Percentiles rank a stretch among this genome's conserved stretches.
Evolutionary conservation across 2,888 invertebrate genomes (phyloP).

Genomic region (Tetragonisca angustula): DNA sequence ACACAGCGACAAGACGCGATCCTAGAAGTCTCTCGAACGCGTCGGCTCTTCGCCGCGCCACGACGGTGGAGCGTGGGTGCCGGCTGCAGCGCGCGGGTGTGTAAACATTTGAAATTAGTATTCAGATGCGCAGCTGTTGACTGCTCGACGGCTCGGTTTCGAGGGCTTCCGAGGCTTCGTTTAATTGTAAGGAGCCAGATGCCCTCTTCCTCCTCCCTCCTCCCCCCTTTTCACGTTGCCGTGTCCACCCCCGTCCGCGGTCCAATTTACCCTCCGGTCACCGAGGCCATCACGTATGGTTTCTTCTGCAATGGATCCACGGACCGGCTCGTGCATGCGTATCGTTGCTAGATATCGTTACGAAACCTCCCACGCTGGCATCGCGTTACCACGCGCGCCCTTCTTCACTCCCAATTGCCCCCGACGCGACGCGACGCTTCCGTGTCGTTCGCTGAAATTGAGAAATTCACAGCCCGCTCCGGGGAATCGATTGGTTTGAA

Average conservation of each 20-base stretch:
- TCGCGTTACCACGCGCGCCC: conserved; percentile 42
- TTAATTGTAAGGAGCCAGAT: conserved; percentile 83
- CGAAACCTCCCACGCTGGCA: conserved; percentile 12
- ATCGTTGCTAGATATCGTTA: conserved; percentile 28
- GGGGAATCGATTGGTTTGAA: conserved; percentile 7
- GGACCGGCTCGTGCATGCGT: neutral
- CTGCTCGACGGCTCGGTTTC: conserved; percentile 79
- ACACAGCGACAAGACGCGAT: neutral
- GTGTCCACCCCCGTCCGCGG: conserved; percentile 57
- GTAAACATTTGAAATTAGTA: conserved; percentile 84
- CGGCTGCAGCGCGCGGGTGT: conserved; percentile 74
- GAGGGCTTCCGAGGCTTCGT: conserved; percentile 83
- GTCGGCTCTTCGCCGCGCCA: neutral
- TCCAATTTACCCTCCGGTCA: conserved; percentile 55
- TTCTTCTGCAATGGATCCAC: conserved; percentile 76
- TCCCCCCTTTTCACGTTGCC: conserved; percentile 1
- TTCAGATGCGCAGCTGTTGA: conserved; percentile 83
- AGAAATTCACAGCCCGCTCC: conserved; percentile 28
- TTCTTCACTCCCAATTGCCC: conserved; percentile 36
- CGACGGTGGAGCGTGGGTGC: conserved; percentile 58
- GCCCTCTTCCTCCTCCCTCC: conserved; percentile 73
- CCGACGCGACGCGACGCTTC: neutral
- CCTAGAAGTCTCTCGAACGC: neutral
- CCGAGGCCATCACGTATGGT: conserved; percentile 74
- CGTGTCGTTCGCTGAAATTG: conserved; percentile 28